These are phyloP conservation scores for Seira ritae DNA, from an alignment of 2,888 invertebrate species.

Conservation along the genomic window DNA sequence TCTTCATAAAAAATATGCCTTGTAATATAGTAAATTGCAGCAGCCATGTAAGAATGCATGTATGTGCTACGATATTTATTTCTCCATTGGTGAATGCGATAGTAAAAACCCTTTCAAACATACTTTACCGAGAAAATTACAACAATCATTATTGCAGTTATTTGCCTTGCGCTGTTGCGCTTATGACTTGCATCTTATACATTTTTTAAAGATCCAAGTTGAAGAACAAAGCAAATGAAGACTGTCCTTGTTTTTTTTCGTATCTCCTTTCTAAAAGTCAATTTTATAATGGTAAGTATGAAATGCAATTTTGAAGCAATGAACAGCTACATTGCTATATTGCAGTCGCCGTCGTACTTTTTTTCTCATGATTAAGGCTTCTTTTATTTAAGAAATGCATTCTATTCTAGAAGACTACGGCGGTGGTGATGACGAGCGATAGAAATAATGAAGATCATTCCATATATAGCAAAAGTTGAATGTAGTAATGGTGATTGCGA, in stretches of 20 bases:
- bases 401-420: too few relatives aligned
- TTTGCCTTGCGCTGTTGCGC: neutral
- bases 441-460: neutral
- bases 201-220: neutral
- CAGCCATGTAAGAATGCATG: neutral
- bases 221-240: neutral
- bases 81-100: neutral
- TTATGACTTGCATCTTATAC: neutral
- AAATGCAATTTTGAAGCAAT: neutral
- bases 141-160: neutral
- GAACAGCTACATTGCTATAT: neutral
- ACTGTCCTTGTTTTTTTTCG: neutral
- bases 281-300: neutral
- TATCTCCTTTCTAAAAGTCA: neutral
- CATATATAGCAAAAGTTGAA: neutral
- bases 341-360: neutral
- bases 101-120: neutral
- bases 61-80: neutral
- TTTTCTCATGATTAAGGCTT: neutral
- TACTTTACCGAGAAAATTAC: neutral
- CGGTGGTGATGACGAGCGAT: neutral
- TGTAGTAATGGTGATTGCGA: neutral
- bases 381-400: neutral
- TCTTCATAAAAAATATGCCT: neutral
- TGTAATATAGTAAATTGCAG: neutral